These are phyloP conservation scores for Thymelicus sylvestris DNA, from an alignment of 2,888 invertebrate genomes.

Conservation along the genomic window DNA sequence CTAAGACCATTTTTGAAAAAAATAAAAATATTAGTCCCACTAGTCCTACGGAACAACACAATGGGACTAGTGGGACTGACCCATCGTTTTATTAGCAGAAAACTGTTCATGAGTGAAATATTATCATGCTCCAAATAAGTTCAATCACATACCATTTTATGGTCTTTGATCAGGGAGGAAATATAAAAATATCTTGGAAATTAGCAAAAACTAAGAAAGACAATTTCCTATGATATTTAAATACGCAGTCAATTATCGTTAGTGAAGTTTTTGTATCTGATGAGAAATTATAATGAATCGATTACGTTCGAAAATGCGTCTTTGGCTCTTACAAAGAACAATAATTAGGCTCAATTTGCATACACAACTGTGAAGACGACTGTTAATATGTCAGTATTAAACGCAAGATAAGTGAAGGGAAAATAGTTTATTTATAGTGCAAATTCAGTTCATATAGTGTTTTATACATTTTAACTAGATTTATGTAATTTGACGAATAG, in stretches of 20 bases:
- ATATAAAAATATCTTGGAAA: not conserved
- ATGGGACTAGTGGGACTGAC: too few relatives aligned
- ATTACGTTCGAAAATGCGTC: constrained; percentile 33
- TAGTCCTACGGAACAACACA: too few relatives aligned
- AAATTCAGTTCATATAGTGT: not conserved
- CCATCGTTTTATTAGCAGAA: too few relatives aligned
- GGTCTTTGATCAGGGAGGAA: too few relatives aligned
- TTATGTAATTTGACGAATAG: too few relatives aligned
- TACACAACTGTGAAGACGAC: too few relatives aligned
- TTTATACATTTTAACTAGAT: too few relatives aligned
- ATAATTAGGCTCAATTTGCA: constrained; percentile 27
- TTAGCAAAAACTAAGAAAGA: constrained; percentile 23
- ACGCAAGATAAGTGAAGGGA: too few relatives aligned
- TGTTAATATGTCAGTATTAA: not conserved
- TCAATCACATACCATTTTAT: too few relatives aligned
- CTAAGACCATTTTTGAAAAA: too few relatives aligned
- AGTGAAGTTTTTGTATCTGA: constrained; percentile 43
- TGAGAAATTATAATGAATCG: constrained; percentile 50
- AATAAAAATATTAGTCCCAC: too few relatives aligned
- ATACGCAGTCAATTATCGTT: constrained; percentile 41
- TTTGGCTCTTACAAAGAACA: constrained; percentile 20
- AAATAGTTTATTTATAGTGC: not conserved
- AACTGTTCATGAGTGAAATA: not conserved
- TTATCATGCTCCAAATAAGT: too few relatives aligned
- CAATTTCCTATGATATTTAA: constrained; percentile 38